Conservation (phyloP, 2,888 invertebrate species). For the Lamellibrachia satsuma region DNA sequence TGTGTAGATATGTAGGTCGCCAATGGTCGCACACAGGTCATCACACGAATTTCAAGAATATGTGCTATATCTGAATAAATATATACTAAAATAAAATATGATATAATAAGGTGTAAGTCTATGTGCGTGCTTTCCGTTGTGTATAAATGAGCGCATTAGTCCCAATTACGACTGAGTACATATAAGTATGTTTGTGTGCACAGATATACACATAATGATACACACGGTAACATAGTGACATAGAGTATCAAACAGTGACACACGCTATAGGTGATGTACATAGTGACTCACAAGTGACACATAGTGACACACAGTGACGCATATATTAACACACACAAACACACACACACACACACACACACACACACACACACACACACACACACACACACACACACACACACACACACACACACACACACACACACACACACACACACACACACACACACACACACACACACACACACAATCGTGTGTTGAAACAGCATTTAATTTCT, state of each 20-base stretch:
- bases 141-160: neutral
- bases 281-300: neutral
- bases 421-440: neutral
- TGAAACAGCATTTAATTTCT: neutral
- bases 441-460: neutral
- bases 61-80: neutral
- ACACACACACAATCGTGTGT: neutral
- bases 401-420: neutral
- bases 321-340: neutral
- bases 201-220: neutral
- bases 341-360: neutral
- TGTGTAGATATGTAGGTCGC: neutral
- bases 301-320: neutral
- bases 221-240: neutral
- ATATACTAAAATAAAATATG: neutral
- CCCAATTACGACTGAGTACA: neutral
- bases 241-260: neutral
- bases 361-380: neutral
- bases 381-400: neutral
- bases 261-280: neutral
- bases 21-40: neutral
- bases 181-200: neutral
- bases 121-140: neutral
- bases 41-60: neutral
- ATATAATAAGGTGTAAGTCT: neutral